Conservation (phyloP, 2,113 vertebrate species). For the Glaucomys volans region DNA sequence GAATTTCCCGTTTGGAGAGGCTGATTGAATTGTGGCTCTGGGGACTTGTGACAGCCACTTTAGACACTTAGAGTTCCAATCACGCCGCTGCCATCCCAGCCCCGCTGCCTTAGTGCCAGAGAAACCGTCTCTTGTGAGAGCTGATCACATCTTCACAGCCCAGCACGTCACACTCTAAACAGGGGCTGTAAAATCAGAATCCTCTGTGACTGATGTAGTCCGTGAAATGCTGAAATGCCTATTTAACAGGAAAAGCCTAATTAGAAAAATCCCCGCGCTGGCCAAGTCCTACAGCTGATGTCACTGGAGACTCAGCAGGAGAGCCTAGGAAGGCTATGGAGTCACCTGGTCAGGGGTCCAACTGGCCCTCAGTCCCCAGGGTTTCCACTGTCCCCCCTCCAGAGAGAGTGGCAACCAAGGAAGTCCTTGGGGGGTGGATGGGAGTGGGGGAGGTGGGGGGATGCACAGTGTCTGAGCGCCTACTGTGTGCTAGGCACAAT, state of each 20-base stretch:
- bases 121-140: slow-evolving; percentile 63
- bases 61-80: slow-evolving; percentile 62
- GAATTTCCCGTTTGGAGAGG: slow-evolving; percentile 46
- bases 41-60: slow-evolving; percentile 60
- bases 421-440: no score
- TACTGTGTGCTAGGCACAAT: neutral
- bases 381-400: neutral
- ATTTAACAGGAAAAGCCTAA: slow-evolving; percentile 18
- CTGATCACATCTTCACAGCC: slow-evolving; percentile 63
- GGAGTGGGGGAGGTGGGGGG: no score
- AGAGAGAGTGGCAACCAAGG: neutral
- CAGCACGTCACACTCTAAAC: slow-evolving; percentile 31
- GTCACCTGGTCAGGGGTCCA: neutral
- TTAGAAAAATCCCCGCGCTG: neutral
- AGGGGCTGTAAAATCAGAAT: slow-evolving; percentile 46
- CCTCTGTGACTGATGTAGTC: neutral
- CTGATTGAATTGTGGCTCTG: slow-evolving; percentile 75
- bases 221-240: slow-evolving; percentile 41
- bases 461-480: fast-evolving
- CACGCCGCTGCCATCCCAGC: neutral
- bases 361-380: no score
- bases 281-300: neutral
- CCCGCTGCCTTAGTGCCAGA: neutral
- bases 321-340: neutral
- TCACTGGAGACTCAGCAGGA: neutral